Base-by-base conservation (phyloP, 2,888 invertebrate genomes). In the Parnassius smintheus region DNA sequence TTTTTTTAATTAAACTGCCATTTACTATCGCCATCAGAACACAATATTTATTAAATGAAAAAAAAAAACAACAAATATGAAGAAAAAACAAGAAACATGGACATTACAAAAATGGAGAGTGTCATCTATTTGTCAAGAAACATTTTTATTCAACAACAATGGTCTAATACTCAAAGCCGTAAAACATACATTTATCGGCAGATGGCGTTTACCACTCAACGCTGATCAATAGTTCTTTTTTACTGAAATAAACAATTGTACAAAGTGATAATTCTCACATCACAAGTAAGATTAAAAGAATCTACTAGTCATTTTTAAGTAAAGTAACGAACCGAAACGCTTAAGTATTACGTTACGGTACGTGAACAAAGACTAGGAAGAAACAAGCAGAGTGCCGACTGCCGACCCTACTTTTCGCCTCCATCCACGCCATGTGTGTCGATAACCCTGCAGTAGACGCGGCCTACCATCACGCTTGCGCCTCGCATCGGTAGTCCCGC, bases 371-470 rank as follows among this genome's bases (percentile, higher is more conserved):
- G 62, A 66, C 61, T 65, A 65, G 66, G 66, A 65, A 63, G 65
- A 61, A 67, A 59, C 59, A 48, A 51, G 64, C 56, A 66, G 69
- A 71, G 69, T 71, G 70, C 64, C 72, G 85, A 85, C 87, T 71
- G 71, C 64, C 72, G 85, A 85, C 87, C 88, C 87, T 84, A 82
- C 82, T 74, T 75, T 72, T 76, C 75, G 75, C 80, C 81, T 80
- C 78, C 76, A 75, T 80, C 78, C 76, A 75, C 80, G 77, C 75
- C 77, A 73, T 73, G 72, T 86, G 87, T 90, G 91, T 91, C 91
- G 91, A 91, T 91, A 91, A 91, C 91, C 90, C 90, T 87, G 85
- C 82, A 79, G 77, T 76, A 79, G 78, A 79, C 80, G 78, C 80
- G 78, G 74, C 82, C 80, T 80, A 81, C 82, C 85, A 85, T 82